Base-by-base conservation (phyloP, 2,113 vertebrate genomes). In the Lepisosteus osseus region DNA sequence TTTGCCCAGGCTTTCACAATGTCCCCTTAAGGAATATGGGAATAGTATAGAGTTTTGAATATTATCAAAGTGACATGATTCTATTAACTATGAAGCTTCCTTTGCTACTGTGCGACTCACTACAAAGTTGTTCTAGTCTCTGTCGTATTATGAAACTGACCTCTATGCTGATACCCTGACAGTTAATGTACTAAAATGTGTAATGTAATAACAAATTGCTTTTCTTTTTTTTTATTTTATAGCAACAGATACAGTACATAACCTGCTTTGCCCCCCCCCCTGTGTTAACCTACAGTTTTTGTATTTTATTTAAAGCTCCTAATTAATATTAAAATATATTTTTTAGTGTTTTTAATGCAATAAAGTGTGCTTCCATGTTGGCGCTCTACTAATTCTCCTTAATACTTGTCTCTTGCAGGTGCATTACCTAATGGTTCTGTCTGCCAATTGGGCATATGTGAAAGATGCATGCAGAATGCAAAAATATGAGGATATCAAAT, bases 401-500 rank as follows among this genome's bases (percentile, higher is more conserved):
- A 6, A 29, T 45, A 42, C 9, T 70, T 75, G 6, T 82, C 71
- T 80, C 69, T 82, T 71, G 41, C 84, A 99, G 97, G 96, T 99
- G 77, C 97, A 99, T 77, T 99, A 99, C 86, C 90, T 99, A 84
- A 99, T 99, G 97, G 97, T 99, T 74, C 93, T 99, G 69, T 98
- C 97, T 44, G 96, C 97, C 74, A 99, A 99, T 90, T 99, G 97
- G 96, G 97, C 97, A 77, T 99, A 98, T 3, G 97, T 99, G 88
- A 99, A 99, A 82, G 97, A 98, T 40, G 97, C 97, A 29, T 99
- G 97, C 89, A 92, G 97, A 81, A 97, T 99, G 96, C 97, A 99
- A 83, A 99, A 99, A 78, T 99, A 99, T 0, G 97, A 99, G 82
- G 97, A 99, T 89, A 98, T 99, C 90, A 99, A 99, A 82, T 98